These are phyloP conservation scores for Ellobius talpinus DNA, from an alignment of 2,113 vertebrate species.

Conservation along the genomic window DNA sequence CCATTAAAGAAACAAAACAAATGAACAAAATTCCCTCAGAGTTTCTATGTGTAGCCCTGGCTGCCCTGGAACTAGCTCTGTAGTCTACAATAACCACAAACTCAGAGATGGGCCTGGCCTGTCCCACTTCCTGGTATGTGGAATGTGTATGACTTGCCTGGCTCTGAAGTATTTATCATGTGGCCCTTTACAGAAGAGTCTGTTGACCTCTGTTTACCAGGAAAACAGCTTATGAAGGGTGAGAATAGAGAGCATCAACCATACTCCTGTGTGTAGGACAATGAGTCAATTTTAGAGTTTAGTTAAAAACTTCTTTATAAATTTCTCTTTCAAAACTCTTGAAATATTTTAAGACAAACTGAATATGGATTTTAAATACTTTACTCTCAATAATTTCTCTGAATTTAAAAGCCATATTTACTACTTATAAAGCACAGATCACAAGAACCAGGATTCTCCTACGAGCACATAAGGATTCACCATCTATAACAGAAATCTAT, in stretches of 20 bases:
- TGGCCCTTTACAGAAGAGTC: neutral
- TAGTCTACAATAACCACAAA: neutral
- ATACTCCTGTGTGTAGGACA: neutral
- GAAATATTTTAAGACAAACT: slow-evolving; percentile 68
- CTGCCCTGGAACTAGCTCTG: neutral
- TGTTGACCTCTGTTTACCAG: neutral
- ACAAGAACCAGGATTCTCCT: neutral
- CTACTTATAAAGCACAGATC: slow-evolving; percentile 52
- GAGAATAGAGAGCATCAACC: neutral
- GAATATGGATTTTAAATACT: slow-evolving; percentile 73
- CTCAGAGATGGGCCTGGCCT: neutral
- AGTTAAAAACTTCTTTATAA: slow-evolving; percentile 23
- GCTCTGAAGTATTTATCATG: neutral
- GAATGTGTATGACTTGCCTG: neutral
- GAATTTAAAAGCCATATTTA: slow-evolving; percentile 76
- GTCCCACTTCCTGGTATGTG: neutral
- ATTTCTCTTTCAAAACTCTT: slow-evolving; percentile 44
- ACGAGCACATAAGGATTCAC: neutral
- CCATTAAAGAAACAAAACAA: neutral
- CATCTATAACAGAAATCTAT: neutral
- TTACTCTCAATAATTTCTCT: slow-evolving; percentile 66
- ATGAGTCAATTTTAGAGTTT: neutral
- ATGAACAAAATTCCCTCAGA: no score
- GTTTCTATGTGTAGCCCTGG: neutral
- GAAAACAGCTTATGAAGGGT: neutral